Evolutionary conservation across 2,888 invertebrate species (phyloP), one percentile per base, ranked within the genome.

Genomic region (Mechanitis messenoides): DNA sequence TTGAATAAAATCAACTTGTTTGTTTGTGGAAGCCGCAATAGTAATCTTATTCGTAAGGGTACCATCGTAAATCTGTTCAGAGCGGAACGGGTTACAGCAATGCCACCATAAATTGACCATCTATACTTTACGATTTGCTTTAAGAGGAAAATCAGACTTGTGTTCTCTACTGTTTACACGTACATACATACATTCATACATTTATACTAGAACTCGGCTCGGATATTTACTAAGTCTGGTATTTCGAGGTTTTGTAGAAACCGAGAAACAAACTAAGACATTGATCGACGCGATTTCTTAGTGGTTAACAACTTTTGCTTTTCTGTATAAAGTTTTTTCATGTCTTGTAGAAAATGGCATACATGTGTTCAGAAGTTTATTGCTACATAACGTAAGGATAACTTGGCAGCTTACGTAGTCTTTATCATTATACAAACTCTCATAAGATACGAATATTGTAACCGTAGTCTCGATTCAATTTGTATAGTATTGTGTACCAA

Each of bases 41-140:
- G 69, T 78, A 79, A 78, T 83, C 79, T 81, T 78, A 78, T 80
- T 83, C 79, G 83, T 83, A 81, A 79, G 76, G 76, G 78, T 77
- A 77, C 74, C 78, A 76, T 83, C 83, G 83, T 88, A 87, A 88
- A 87, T 87, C 87, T 87, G 80, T 80, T 77, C 74, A 72, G 73
- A 76, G 76, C 80, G 81, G 80, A 85, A 85, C 83, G 78, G 85
- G 84, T 81, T 81, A 84, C 81, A 80, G 79, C 80, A 78, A 80
- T 79, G 81, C 73, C 76, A 73, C 85, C 79, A 87, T 88, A 88
- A 87, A 88, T 87, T 84, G 85, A 76, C 84, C 78, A 82, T 86
- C 83, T 83, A 84, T 81, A 81, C 79, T 87, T 87, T 87, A 87
- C 85, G 84, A 85, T 79, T 79, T 79, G 71, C 78, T 78, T 78